A percentile compares a stretch with the other conserved stretches of the same genome.
phyloP scores from a whole-genome alignment of 2,797 vertebrate species.

The Mycteria americana region DNA sequence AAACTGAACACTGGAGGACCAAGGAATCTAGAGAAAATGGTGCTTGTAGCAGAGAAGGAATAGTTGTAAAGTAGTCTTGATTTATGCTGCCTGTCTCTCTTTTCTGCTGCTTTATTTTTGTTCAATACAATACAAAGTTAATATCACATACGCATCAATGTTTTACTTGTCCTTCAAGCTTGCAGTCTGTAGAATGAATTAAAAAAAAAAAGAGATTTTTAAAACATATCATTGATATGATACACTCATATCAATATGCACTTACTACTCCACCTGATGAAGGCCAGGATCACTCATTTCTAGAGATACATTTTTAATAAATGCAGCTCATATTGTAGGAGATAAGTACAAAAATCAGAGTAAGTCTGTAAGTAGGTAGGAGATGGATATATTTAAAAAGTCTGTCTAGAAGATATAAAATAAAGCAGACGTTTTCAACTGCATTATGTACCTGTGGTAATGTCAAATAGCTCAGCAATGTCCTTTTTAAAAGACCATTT shows the following conservation, averaged over 20 bases:
- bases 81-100: background rate
- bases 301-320: background rate
- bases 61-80: background rate
- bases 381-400: background rate
- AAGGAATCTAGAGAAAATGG: background rate
- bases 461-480: background rate
- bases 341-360: background rate
- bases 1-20: background rate
- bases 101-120: background rate
- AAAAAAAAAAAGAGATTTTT: background rate
- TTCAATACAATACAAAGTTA: background rate
- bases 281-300: background rate
- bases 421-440: background rate
- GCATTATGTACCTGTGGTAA: background rate
- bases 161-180: background rate
- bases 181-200: background rate
- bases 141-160: background rate
- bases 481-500: background rate
- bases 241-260: background rate
- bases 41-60: background rate
- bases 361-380: background rate
- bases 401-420: background rate
- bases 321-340: background rate
- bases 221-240: background rate
- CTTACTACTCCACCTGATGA: background rate